Evolutionary conservation across 2,113 vertebrate species (phyloP).

Genomic region (Halcyon malimbica): DNA sequence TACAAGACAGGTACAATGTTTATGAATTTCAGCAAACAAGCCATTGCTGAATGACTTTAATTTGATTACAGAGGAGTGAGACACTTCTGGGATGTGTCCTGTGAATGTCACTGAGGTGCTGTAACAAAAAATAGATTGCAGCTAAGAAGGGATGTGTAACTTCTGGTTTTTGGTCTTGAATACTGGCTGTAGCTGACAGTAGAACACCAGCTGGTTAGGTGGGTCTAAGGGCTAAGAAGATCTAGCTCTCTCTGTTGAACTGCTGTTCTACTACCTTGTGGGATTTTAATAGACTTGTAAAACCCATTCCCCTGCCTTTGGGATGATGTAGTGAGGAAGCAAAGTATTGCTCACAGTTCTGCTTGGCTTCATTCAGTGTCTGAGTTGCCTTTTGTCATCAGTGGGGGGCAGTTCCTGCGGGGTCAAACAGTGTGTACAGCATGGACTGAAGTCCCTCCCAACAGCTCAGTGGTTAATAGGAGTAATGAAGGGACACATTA

Average conservation of each 20-base stretch:
- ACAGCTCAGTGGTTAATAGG: conserved; percentile 26
- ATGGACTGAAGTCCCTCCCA: neutral
- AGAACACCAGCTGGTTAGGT: neutral
- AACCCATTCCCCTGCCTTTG: neutral
- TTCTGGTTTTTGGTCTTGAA: neutral
- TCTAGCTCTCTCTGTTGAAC: neutral
- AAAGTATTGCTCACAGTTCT: conserved; percentile 9
- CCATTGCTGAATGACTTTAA: neutral
- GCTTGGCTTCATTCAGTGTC: conserved; percentile 21
- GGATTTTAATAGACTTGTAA: conserved; percentile 26
- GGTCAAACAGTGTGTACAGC: neutral
- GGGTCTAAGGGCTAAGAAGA: conserved; percentile 3
- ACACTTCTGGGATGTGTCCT: neutral
- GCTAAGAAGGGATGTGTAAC: neutral
- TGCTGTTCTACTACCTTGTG: neutral
- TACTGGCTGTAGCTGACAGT: neutral
- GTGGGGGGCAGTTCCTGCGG: neutral
- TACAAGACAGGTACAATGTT: neutral
- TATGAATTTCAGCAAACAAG: neutral
- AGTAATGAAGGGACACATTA: conserved; percentile 7
- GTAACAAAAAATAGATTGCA: conserved; percentile 1
- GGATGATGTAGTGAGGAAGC: conserved; percentile 2
- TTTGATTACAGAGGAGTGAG: neutral
- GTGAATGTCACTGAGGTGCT: neutral
- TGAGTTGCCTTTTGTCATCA: conserved; percentile 6